Evolutionary conservation across 2,113 vertebrate species (phyloP).

Genomic region (Manacus vitellinus): DNA sequence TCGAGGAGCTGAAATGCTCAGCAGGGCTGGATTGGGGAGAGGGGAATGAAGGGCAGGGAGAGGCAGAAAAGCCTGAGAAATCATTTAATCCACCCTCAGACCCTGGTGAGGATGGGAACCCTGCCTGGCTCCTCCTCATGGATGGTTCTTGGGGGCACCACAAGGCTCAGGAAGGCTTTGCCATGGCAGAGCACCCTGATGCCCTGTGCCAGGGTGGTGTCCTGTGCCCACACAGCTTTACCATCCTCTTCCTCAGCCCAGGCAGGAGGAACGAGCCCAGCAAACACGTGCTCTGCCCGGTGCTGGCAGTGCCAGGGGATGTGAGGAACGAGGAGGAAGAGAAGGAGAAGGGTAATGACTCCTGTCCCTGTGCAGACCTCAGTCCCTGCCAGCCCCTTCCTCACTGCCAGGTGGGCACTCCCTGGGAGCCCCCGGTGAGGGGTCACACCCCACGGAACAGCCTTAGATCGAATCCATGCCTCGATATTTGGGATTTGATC

Average conservation of each 20-base stretch:
- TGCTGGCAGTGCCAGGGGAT: rapidly evolving
- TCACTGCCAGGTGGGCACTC: rapidly evolving
- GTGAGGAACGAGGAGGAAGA: neutral
- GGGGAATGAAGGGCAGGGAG: neutral
- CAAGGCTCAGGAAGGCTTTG: rapidly evolving
- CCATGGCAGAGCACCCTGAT: neutral
- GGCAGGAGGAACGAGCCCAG: neutral
- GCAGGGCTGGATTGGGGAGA: rapidly evolving
- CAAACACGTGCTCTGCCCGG: neutral
- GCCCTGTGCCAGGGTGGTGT: neutral
- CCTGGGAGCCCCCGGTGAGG: neutral
- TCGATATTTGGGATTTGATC: slow-evolving; percentile 15
- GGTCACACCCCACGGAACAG: neutral
- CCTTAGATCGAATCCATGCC: neutral
- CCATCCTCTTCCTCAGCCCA: neutral
- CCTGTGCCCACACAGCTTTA: neutral
- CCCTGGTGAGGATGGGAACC: rapidly evolving
- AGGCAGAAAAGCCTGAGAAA: neutral
- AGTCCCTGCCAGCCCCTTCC: neutral
- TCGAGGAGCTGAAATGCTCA: neutral
- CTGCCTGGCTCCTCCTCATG: rapidly evolving
- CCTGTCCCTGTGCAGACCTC: rapidly evolving
- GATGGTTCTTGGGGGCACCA: neutral
- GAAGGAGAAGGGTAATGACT: neutral
- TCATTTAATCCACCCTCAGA: neutral